Base-by-base conservation (phyloP, 2,797 vertebrate genomes). In the Hoplostethus mediterraneus region DNA sequence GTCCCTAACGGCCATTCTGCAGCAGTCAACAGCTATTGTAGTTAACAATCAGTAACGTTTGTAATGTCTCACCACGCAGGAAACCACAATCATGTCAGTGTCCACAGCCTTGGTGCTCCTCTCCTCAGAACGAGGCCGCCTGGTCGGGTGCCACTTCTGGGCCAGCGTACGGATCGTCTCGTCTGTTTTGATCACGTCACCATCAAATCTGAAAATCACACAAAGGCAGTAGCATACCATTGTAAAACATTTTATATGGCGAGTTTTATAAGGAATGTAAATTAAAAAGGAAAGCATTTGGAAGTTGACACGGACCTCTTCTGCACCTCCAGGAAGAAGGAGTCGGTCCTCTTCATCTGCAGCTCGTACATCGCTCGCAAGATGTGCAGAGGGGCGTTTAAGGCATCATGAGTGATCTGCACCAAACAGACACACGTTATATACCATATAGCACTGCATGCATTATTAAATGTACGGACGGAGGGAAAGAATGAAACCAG, bases 311-410 rank as follows among this genome's bases (percentile, higher is more conserved):
- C 93, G 64, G 74, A 99, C 98, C 98, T 96, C 87, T 98, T 98
- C 60, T 99, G 97, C 80, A 99, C 97, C 82, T 99, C 98, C 79
- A 97, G 87, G 86, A 99, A 98, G 90, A 98, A 98, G 0, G 97
- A 97, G 81, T 99, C 97, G 0, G 96, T 98, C 89, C 95, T 97
- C 80, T 98, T 98, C 97, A 98, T 98, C 80, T 99, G 97, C 77
- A 98, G 56, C 79, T 99, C 98, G 13, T 97, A 99, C 94, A 99
- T 96, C 71, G 98, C 97, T 75, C 98, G 94, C 74, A 99, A 94
- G 54, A 99, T 96, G 80, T 97, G 97, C 74, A 99, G 92, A 57
- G 98, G 98, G 17, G 97, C 96, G 4, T 98, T 98, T 73, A 99
- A 96, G 56, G 97, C 96, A 92, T 99, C 97, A 0, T 98, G 97